Evolutionary conservation across 2,888 invertebrate species (phyloP).

Genomic region (Stomorhina lunata): DNA sequence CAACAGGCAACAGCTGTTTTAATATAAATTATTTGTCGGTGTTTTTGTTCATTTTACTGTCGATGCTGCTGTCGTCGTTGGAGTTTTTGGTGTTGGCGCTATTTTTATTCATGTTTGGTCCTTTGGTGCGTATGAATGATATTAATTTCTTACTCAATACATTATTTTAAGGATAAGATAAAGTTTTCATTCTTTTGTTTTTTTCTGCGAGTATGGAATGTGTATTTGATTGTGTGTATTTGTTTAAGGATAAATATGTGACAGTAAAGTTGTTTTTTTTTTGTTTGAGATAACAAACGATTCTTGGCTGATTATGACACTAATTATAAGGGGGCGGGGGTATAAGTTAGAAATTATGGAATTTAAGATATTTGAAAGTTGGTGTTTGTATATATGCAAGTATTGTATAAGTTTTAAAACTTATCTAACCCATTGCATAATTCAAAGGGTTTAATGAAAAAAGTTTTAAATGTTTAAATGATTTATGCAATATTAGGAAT

Average conservation of each 20-base stretch:
- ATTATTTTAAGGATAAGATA: neutral
- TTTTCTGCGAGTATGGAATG: neutral
- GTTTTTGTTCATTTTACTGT: neutral
- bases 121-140: constrained; percentile 61
- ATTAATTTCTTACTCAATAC: constrained; percentile 48
- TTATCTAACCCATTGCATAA: too few relatives aligned
- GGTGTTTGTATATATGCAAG: too few relatives aligned
- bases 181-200: neutral
- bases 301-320: constrained; percentile 25
- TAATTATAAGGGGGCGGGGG: too few relatives aligned
- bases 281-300: neutral
- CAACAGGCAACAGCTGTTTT: constrained; percentile 56
- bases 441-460: too few relatives aligned
- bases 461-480: too few relatives aligned
- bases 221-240: neutral
- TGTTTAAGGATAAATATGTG: too few relatives aligned
- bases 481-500: too few relatives aligned
- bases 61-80: constrained; percentile 18
- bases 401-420: too few relatives aligned
- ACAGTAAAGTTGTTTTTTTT: neutral
- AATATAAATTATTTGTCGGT: constrained; percentile 27
- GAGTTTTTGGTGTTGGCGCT: too few relatives aligned
- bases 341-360: too few relatives aligned
- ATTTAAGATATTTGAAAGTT: too few relatives aligned
- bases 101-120: constrained; percentile 29